phyloP scores from a whole-genome alignment of 2,113 vertebrate species.

The Urocolius indicus region DNA sequence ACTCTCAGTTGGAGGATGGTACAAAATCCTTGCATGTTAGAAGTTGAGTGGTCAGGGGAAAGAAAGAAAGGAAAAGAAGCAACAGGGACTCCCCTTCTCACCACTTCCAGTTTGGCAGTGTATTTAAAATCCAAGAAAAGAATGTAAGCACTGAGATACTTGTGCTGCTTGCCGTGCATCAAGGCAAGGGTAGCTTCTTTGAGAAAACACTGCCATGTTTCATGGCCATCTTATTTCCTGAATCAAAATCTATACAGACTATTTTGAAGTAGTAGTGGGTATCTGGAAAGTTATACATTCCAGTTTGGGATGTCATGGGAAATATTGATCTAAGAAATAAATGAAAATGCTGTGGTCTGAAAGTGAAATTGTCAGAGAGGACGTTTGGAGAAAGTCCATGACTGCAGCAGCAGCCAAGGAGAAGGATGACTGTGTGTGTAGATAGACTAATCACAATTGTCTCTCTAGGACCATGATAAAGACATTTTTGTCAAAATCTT shows the following conservation, averaged over 20 bases:
- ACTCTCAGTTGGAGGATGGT: not conserved
- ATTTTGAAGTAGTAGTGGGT: not conserved
- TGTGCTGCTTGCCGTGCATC: not conserved
- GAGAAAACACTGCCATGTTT: not conserved
- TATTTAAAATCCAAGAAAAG: not conserved
- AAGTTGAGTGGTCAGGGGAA: not conserved
- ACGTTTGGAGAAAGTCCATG: not conserved
- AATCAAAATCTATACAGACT: not conserved
- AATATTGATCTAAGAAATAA: not conserved
- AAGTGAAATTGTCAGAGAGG: not conserved
- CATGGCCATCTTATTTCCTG: not conserved
- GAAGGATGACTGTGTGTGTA: not conserved
- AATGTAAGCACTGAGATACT: not conserved
- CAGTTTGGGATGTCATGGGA: not conserved
- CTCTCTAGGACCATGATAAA: not conserved
- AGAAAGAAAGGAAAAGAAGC: not conserved
- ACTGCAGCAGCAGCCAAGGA: not conserved
- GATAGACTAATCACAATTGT: not conserved
- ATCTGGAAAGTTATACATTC: not conserved
- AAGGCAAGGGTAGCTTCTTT: not conserved
- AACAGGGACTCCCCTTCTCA: fast-evolving
- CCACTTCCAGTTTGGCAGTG: not conserved
- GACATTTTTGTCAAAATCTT: not conserved
- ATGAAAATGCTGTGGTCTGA: not conserved
- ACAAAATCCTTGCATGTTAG: not conserved